These are phyloP conservation scores for Ancistrus triradiatus DNA, from an alignment of 2,113 vertebrate species.

Conservation along the genomic window DNA sequence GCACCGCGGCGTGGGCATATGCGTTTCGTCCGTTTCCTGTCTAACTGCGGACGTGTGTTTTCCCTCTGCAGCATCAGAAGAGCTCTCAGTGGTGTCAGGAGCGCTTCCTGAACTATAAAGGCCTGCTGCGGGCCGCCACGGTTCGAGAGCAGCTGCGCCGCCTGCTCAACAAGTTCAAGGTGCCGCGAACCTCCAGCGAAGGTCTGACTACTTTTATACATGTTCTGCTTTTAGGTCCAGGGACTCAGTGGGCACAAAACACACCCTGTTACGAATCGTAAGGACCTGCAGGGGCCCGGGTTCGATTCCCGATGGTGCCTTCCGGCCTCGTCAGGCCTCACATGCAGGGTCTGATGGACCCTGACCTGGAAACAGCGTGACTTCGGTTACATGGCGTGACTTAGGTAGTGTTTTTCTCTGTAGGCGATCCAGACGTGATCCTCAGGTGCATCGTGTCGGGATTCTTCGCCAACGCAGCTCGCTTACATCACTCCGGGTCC, in stretches of 20 bases:
- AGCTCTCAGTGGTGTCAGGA: slow-evolving; percentile 97
- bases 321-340: no score
- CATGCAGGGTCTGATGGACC: no score
- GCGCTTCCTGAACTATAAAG: slow-evolving; percentile 96
- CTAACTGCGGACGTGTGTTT: not conserved
- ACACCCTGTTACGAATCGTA: no score
- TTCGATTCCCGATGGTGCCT: no score
- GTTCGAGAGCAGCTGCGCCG: slow-evolving; percentile 94
- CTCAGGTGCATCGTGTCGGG: slow-evolving; percentile 91
- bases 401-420: no score
- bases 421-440: slow-evolving; percentile 95
- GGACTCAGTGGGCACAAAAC: no score
- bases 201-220: slow-evolving; percentile 60
- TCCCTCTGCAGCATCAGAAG: slow-evolving; percentile 81
- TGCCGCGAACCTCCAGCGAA: slow-evolving; percentile 91
- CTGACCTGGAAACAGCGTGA: no score
- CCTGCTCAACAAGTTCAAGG: slow-evolving; percentile 94
- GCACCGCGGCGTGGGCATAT: no score
- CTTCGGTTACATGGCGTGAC: no score
- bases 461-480: slow-evolving; percentile 94
- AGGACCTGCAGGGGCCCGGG: no score
- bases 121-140: slow-evolving; percentile 82
- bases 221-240: no score
- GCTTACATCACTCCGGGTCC: slow-evolving; percentile 90
- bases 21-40: not conserved